These are phyloP conservation scores for Heliconius charithonia DNA, from an alignment of 2,888 invertebrate species.

Conservation along the genomic window DNA sequence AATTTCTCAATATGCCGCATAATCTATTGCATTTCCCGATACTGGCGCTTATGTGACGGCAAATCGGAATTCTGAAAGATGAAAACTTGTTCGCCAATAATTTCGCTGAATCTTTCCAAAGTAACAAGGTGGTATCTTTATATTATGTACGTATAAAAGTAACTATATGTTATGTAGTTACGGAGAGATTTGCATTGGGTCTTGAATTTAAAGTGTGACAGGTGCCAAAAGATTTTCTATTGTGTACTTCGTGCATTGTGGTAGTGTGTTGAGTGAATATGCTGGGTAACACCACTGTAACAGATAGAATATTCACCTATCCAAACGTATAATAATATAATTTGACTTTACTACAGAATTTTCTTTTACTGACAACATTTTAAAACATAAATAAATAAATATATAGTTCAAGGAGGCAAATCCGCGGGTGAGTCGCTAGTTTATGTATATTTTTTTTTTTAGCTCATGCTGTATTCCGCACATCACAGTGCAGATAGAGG, in stretches of 20 bases:
- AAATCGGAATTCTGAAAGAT: constrained; percentile 52
- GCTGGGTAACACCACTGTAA: background rate
- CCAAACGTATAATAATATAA: no score
- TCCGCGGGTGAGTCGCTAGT: no score
- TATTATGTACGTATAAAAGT: background rate
- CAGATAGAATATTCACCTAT: background rate
- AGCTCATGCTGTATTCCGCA: no score
- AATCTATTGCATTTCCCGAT: constrained; percentile 57
- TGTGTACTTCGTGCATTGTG: background rate
- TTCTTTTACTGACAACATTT: no score
- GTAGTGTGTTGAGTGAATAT: background rate
- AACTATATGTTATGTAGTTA: background rate
- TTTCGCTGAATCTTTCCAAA: constrained; percentile 39
- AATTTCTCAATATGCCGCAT: constrained; percentile 68
- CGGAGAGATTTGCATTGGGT: background rate
- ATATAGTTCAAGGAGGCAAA: no score
- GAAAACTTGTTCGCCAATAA: constrained; percentile 48
- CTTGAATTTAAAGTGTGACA: background rate
- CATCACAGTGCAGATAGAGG: no score
- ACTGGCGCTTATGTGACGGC: constrained; percentile 49
- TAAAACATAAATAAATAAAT: no score
- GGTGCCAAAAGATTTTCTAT: constrained; percentile 17
- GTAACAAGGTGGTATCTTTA: background rate
- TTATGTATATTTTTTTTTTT: no score
- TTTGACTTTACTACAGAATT: no score